phyloP scores from a whole-genome alignment of 2,113 vertebrate genomes.

The Crotalus horridus region DNA sequence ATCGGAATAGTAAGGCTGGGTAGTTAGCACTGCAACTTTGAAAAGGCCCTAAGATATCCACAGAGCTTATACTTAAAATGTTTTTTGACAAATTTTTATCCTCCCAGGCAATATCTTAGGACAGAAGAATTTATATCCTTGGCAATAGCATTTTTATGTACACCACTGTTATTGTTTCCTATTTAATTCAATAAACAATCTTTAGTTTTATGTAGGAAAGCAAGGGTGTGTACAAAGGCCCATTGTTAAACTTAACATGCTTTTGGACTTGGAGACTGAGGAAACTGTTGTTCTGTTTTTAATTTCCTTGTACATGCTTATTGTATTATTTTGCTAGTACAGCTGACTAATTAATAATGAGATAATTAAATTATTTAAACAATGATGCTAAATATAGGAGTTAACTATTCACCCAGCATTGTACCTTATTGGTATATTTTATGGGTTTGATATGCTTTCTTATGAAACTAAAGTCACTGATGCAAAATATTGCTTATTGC shows the following conservation, averaged over 20 bases:
- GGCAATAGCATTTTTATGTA: background rate
- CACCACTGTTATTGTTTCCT: background rate
- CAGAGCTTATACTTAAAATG: background rate
- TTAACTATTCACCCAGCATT: background rate
- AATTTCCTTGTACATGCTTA: background rate
- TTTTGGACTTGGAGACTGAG: background rate
- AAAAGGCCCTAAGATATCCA: background rate
- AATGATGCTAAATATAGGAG: background rate
- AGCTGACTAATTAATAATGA: background rate
- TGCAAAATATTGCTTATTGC: background rate
- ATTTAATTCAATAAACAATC: background rate
- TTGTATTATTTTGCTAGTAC: background rate
- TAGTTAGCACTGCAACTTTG: background rate
- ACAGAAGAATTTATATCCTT: background rate
- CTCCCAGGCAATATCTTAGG: background rate
- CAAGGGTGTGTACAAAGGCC: background rate
- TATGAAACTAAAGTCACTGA: background rate
- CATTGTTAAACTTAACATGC: background rate
- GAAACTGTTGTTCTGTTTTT: background rate
- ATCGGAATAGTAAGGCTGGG: background rate
- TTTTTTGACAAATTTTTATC: background rate
- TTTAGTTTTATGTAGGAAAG: background rate
- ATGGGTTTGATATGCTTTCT: background rate
- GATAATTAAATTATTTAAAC: background rate
- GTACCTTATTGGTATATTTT: background rate